A percentile compares a stretch with the other conserved stretches of the same genome.
phyloP scores from a whole-genome alignment of 2,797 vertebrate species.

The Sylvilagus floridanus region DNA sequence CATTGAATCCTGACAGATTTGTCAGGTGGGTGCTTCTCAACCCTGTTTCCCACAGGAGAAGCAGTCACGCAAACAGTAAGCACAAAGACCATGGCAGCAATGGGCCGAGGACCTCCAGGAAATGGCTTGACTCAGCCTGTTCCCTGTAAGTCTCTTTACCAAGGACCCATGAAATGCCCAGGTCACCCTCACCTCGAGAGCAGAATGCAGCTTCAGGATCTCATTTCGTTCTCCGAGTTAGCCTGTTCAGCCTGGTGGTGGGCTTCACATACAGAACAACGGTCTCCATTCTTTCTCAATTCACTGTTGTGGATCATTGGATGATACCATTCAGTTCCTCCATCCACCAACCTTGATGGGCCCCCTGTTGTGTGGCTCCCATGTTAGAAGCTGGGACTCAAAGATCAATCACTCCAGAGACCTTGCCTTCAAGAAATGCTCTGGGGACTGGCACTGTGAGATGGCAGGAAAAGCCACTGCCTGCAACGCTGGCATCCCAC shows the following conservation, averaged over 20 bases:
- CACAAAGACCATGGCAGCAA: neutral
- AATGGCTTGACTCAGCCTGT: neutral
- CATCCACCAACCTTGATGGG: fast-evolving
- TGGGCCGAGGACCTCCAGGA: fast-evolving
- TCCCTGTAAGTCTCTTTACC: neutral
- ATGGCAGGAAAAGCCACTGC: too few species aligned
- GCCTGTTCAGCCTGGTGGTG: neutral
- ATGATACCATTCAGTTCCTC: conserved; percentile 9
- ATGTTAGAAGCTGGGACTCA: neutral
- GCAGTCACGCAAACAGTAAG: neutral
- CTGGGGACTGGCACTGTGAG: too few species aligned
- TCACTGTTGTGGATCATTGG: conserved; percentile 34
- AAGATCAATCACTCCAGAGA: neutral
- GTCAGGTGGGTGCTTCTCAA: neutral
- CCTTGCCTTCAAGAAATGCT: neutral
- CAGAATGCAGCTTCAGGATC: fast-evolving
- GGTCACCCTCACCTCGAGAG: neutral
- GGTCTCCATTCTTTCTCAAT: neutral
- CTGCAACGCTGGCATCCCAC: too few species aligned
- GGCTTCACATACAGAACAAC: neutral
- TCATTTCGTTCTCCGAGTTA: neutral
- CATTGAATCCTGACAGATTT: neutral
- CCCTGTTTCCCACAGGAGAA: neutral
- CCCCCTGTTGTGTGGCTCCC: neutral
- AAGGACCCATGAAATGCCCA: neutral